Base-by-base conservation (phyloP, 2,888 invertebrate species). In the Harpalus rubripes region DNA sequence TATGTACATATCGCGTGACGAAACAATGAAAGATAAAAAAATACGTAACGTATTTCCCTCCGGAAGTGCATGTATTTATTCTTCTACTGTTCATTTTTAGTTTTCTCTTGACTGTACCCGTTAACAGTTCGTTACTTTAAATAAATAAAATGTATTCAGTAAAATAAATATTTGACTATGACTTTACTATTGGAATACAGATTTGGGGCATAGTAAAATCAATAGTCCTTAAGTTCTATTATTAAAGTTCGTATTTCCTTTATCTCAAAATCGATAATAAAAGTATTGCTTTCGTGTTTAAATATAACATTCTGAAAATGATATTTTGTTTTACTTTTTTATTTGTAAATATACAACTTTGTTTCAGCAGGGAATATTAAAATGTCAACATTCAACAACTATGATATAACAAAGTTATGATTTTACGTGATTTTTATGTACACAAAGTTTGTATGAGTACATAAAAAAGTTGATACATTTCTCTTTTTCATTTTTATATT, bases 1-100 rank as follows among this genome's bases (percentile, higher is more conserved):
- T 26, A 78, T n/a, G 16, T 12, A 74, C 16, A 15, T 39, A 74
- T 78, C n/a, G 80, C 80, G 80, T 80, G 80, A 80, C 80, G 6
- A 39, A 8, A 44, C 12, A 7, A 74, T 16, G 44, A 52, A 18
- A 74, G 39, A 41, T n/a, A 41, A 18, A 74, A 32, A 68, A 68
- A 61, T 68, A 68, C n/a, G 26, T 68, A 26, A 68, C 26, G 68
- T 68, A 22, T 63, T 63, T 63, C 68, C 65, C 12, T 32, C n/a
- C 15, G 12, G 65, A 65, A 65, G 32, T 68, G 39, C 68, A 68
- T 68, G 68, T 39, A 68, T 68, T 32, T 15, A 68, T 18, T 63
- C 16, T 63, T 18, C 68, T 12, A 0, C 15, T 15, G 59, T 16
- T 22, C 8, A 7, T 61, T 61, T 22, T 22, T 22, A 22, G 22